Evolutionary conservation across 2,888 invertebrate species (phyloP), one percentile per base, ranked within the genome.

Genomic region (Pheosia tremula): DNA sequence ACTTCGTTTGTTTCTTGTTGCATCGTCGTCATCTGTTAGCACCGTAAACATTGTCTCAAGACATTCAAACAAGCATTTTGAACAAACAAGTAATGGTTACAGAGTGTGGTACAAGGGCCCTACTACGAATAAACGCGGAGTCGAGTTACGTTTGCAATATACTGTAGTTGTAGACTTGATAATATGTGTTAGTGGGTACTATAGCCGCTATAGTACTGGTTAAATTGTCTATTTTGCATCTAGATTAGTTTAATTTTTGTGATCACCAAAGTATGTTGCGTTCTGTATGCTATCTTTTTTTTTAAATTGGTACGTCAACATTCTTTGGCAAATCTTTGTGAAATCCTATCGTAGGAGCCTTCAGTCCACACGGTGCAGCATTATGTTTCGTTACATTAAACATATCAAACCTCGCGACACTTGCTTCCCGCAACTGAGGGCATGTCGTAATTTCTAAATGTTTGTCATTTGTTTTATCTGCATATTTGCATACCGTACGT

Each of bases 11-110:
- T n/a, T 11, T 9, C 47, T n/a, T 5, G 67, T 67, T 59, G 62
- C 53, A 80, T 79, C 79, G n/a, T 5, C 82, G 84, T 83, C 84
- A 85, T 82, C 82, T 87, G 88, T 86, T 84, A 79, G 80, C 74
- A 79, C 81, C 80, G 84, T 87, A 86, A 87, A 87, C 85, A 84
- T 74, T 85, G 82, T 85, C 81, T 80, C 79, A 73, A 82, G 85
- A 85, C 84, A 83, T 85, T 81, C 82, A 80, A 81, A 83, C 82
- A 82, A 80, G 80, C 84, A 80, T 75, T 80, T 80, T 82, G 77
- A 78, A 72, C 77, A 80, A 81, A 83, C 80, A 82, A 77, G 76
- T 74, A 72, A 77, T 75, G 68, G 72, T 38, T 70, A 77, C 75
- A 67, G 55, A 62, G 59, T 60, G 60, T 58, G 57, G 54, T 68